These are phyloP conservation scores for Agrypnia vestita DNA, from an alignment of 1,140 invertebrate species.

Conservation along the genomic window DNA sequence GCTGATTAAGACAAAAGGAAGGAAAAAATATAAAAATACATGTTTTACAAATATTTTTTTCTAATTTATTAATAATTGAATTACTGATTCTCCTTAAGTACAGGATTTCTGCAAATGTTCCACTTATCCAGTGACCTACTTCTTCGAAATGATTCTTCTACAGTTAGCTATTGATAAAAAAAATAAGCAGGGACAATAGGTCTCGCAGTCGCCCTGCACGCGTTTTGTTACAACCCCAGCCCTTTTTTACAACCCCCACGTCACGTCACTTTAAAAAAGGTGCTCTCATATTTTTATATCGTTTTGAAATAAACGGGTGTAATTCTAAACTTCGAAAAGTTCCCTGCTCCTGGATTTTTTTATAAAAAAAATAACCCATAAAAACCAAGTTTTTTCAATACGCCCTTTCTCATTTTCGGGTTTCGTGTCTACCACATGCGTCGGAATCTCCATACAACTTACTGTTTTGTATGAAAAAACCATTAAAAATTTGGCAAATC, in stretches of 20 bases:
- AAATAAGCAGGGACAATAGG: conserved; percentile 60
- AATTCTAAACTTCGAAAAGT: conserved; percentile 8
- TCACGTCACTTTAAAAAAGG: conserved; percentile 55
- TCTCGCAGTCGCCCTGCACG: conserved; percentile 58
- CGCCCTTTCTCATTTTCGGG: too few species aligned
- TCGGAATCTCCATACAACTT: too few species aligned
- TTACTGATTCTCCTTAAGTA: background rate
- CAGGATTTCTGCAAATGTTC: conserved; percentile 5
- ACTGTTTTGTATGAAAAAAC: too few species aligned
- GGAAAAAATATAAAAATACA: too few species aligned
- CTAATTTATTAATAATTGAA: too few species aligned
- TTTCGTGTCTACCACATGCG: too few species aligned
- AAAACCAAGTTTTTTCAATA: too few species aligned
- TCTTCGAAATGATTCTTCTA: conserved; percentile 46
- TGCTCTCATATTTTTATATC: conserved; percentile 52
- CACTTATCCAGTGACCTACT: conserved; percentile 59
- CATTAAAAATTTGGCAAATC: too few species aligned
- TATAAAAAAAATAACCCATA: too few species aligned
- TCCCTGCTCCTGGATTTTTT: too few species aligned
- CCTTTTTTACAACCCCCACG: conserved; percentile 55
- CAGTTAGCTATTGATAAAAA: conserved; percentile 35
- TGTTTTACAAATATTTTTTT: too few species aligned
- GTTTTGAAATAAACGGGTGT: conserved; percentile 41
- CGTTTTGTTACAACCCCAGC: conserved; percentile 58
- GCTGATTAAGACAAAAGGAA: too few species aligned